Conservation (phyloP, 35 echinoderm and acorn worm genomes). For the Acanthaster planci region DNA sequence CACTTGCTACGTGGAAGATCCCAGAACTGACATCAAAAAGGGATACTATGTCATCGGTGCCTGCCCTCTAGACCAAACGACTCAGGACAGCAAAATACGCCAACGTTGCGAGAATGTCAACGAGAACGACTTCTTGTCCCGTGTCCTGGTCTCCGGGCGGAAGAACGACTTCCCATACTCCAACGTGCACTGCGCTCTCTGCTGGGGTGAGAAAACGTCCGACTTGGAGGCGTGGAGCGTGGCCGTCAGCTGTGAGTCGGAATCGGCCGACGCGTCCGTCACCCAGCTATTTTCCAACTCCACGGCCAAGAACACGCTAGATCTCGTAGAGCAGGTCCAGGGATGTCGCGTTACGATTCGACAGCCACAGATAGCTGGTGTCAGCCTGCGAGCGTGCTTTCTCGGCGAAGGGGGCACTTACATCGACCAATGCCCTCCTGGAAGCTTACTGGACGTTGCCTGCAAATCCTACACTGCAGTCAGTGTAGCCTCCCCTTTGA, state of each 20-base stretch:
- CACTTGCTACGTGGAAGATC: not conserved
- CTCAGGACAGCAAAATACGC: not conserved
- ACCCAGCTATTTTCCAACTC: not conserved
- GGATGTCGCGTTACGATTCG: not conserved
- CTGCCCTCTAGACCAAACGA: not conserved
- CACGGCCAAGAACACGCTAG: not conserved
- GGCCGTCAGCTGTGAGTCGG: not conserved
- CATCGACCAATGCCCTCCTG: not conserved
- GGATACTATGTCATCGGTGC: not conserved
- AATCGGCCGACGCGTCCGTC: not conserved
- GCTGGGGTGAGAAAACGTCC: not conserved
- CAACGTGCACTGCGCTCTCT: not conserved
- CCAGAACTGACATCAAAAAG: not conserved
- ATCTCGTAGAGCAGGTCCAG: not conserved
- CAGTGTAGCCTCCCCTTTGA: not conserved
- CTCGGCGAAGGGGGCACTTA: no score
- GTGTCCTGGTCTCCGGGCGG: not conserved
- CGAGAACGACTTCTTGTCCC: not conserved
- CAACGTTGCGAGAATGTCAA: not conserved
- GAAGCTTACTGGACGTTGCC: not conserved
- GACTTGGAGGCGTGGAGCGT: not conserved
- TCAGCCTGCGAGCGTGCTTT: not conserved
- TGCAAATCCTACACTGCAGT: not conserved
- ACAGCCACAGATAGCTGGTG: not conserved
- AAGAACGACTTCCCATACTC: not conserved